Evolutionary conservation across 1,140 invertebrate species (phyloP).

Genomic region (Cydia fagiglandana): DNA sequence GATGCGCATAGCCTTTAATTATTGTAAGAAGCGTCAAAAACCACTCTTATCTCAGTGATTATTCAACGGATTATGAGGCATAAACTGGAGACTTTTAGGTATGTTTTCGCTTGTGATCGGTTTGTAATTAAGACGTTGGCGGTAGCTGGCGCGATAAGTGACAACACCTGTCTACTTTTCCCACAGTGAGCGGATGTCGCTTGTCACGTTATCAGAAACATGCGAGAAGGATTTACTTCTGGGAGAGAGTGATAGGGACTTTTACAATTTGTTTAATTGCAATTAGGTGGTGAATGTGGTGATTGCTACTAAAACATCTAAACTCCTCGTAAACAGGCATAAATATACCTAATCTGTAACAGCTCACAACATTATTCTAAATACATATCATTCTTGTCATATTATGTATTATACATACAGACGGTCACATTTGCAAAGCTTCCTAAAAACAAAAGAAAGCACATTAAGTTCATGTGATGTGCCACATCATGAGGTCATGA

Average conservation of each 20-base stretch:
- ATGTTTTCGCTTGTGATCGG: background rate
- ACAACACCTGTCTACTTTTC: constrained; percentile 72
- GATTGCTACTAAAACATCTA: background rate
- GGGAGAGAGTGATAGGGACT: constrained; percentile 44
- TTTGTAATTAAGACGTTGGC: constrained; percentile 49
- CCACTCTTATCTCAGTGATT: background rate
- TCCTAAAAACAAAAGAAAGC: too few species aligned
- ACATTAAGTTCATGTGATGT: too few species aligned
- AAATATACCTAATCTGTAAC: background rate
- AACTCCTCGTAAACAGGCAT: background rate
- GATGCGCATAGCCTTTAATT: constrained; percentile 59
- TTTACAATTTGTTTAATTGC: constrained; percentile 35
- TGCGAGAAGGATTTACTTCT: constrained; percentile 41
- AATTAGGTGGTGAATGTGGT: constrained; percentile 20
- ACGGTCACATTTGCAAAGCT: too few species aligned
- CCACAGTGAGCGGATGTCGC: constrained; percentile 65
- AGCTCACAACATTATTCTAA: background rate
- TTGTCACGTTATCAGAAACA: constrained; percentile 65
- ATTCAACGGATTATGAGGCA: background rate
- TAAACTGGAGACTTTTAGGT: background rate
- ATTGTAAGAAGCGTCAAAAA: background rate
- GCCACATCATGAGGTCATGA: too few species aligned
- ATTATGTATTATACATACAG: too few species aligned
- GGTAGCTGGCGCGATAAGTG: constrained; percentile 58
- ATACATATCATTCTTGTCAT: too few species aligned